Percentiles rank a stretch among this genome's conserved stretches.
These are phyloP conservation scores for Euglossa dilemma DNA, from an alignment of 1,140 invertebrate species.

Conservation along the genomic window DNA sequence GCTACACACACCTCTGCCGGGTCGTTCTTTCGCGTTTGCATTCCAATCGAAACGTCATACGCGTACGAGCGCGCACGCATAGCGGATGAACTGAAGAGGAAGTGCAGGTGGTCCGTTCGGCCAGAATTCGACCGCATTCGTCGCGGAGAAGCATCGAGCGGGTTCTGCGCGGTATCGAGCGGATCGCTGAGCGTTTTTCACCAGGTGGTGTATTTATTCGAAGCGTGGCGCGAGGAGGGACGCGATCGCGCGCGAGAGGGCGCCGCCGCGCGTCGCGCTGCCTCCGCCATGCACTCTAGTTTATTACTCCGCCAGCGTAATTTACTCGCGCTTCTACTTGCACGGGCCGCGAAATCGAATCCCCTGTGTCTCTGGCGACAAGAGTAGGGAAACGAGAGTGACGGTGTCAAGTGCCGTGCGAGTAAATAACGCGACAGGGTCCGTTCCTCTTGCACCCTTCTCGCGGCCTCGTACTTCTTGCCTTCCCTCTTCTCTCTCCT, in stretches of 20 bases:
- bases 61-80: background rate
- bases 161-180: background rate
- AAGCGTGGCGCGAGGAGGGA: slow-evolving; percentile 10
- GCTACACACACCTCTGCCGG: too few relatives aligned
- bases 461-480: background rate
- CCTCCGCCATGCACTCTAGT: slow-evolving; percentile 29
- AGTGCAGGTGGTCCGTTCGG: background rate
- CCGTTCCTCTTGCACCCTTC: background rate
- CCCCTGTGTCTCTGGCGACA: slow-evolving; percentile 19
- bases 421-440: slow-evolving; percentile 31
- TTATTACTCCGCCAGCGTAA: slow-evolving; percentile 52
- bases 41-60: background rate
- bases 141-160: background rate
- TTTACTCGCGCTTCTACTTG: slow-evolving; percentile 24
- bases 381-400: slow-evolving; percentile 19
- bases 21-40: background rate
- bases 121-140: background rate
- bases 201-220: slow-evolving; percentile 16
- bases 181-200: background rate
- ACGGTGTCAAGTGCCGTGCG: slow-evolving; percentile 24
- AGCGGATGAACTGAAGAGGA: background rate
- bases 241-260: background rate
- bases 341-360: slow-evolving; percentile 38
- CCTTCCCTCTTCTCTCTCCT: background rate
- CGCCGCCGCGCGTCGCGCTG: background rate